Evolutionary conservation across 2,113 vertebrate genomes (phyloP), one percentile per base, ranked within the genome.

Genomic region (Eudorcas thomsonii): DNA sequence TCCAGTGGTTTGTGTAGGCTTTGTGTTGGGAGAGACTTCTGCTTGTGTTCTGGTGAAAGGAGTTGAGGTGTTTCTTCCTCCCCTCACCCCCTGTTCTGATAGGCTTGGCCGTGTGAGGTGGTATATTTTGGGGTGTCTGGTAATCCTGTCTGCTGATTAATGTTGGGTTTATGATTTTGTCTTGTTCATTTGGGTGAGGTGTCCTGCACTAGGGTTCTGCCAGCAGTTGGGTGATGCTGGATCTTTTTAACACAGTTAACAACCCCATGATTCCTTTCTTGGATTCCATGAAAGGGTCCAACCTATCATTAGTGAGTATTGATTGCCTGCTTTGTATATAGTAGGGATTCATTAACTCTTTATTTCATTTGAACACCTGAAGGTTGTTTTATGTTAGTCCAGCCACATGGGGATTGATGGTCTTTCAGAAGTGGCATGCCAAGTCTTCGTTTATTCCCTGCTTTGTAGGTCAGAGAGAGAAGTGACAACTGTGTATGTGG

Each of bases 321-420:
- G 77, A 45, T 74, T 92, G 80, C 36, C 33, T 89, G 19, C 28
- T 74, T 90, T 85, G n/a, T 84, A 48, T 59, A 55, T 6, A 74
- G 36, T 52, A 60, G 82, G 36, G 60, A 88, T 96, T 96, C 15
- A 55, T 8, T 88, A 60, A 91, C 33, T 86, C 7, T 94, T 94
- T 55, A 83, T 60, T 59, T 78, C 39, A 54, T 45, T 93, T 60
- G 71, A 90, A 45, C 45, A 14, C 30, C 28, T 93, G 45, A 59
- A 81, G 67, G 50, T 36, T 87, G 36, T 77, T 88, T 91, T 93
- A 36, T 62, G 33, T 93, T 71, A 85, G 26, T 81, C 25, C 60
- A 36, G 55, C n/a, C 50, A 84, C 64, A 5, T 54, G 28, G 26
- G 23, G 48, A 67, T 87, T 45, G 54, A 14, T 39, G 92, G 16